Percentiles rank a stretch among this genome's conserved stretches.
These are phyloP conservation scores for Maconellicoccus hirsutus DNA, from an alignment of 1,140 invertebrate species.

Conservation along the genomic window DNA sequence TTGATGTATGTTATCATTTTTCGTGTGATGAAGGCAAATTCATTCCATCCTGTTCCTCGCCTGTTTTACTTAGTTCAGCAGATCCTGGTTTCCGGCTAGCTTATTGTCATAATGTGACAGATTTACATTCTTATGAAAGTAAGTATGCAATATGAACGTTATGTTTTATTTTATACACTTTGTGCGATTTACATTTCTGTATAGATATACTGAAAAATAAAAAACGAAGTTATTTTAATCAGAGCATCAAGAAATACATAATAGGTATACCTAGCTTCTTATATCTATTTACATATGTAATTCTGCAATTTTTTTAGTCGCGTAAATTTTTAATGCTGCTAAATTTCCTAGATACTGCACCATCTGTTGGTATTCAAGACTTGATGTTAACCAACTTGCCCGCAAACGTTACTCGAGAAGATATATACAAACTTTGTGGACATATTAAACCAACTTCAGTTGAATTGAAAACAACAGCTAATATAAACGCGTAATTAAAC, in stretches of 20 bases:
- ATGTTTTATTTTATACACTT: too few species aligned
- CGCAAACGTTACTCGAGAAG: not conserved
- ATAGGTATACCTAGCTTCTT: too few species aligned
- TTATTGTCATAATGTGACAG: not conserved
- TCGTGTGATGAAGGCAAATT: not conserved
- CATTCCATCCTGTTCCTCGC: not conserved
- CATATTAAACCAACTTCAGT: not conserved
- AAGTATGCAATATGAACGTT: too few species aligned
- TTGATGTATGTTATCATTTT: too few species aligned
- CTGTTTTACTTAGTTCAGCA: not conserved
- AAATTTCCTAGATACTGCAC: not conserved
- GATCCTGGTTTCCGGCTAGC: not conserved
- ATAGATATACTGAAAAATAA: not conserved
- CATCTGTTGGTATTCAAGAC: not conserved
- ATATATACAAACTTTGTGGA: constrained; percentile 6
- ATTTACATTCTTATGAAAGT: not conserved
- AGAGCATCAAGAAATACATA: constrained; percentile 4
- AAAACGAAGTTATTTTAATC: not conserved
- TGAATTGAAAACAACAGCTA: not conserved
- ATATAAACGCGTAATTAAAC: not conserved
- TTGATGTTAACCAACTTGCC: constrained; percentile 1
- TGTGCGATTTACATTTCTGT: too few species aligned
- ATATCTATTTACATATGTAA: not conserved
- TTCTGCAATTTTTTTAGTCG: not conserved
- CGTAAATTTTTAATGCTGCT: not conserved